These are phyloP conservation scores for Gymnorhina tibicen DNA, from an alignment of 2,113 vertebrate species.

Conservation along the genomic window DNA sequence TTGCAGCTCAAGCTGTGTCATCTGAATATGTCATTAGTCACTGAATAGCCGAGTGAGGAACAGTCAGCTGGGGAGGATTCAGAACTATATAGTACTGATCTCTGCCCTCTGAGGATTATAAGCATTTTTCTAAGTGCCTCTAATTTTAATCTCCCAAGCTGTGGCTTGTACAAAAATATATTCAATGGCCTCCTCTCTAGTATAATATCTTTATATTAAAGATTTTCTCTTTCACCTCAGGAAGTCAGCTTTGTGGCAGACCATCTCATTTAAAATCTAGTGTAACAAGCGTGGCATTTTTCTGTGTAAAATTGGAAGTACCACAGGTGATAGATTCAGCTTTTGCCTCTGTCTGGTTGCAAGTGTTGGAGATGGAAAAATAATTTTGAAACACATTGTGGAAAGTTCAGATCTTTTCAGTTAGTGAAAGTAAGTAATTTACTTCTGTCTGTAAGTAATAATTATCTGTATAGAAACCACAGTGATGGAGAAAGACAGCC, in stretches of 20 bases:
- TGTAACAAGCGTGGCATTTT: constrained; percentile 24
- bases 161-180: constrained; percentile 50
- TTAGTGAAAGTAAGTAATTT: constrained; percentile 39
- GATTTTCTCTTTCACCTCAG: constrained; percentile 47
- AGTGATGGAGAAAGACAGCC: background rate
- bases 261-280: constrained; percentile 20
- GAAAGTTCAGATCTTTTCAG: constrained; percentile 37
- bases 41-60: constrained; percentile 45
- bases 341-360: constrained; percentile 17
- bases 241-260: constrained; percentile 39
- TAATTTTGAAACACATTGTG: background rate
- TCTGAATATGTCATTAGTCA: constrained; percentile 66
- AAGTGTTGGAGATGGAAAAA: background rate
- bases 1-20: constrained; percentile 63
- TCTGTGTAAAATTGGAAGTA: constrained; percentile 28
- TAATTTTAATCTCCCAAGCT: constrained; percentile 63
- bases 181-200: constrained; percentile 39
- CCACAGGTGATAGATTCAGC: constrained; percentile 4
- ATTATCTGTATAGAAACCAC: constrained; percentile 19
- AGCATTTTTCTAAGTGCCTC: constrained; percentile 54
- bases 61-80: constrained; percentile 56
- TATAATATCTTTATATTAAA: constrained; percentile 49
- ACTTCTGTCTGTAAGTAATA: constrained; percentile 30
- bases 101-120: constrained; percentile 53
- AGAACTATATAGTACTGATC: constrained; percentile 45